phyloP scores from a whole-genome alignment of 2,888 invertebrate species.

The Coleophora deauratella region DNA sequence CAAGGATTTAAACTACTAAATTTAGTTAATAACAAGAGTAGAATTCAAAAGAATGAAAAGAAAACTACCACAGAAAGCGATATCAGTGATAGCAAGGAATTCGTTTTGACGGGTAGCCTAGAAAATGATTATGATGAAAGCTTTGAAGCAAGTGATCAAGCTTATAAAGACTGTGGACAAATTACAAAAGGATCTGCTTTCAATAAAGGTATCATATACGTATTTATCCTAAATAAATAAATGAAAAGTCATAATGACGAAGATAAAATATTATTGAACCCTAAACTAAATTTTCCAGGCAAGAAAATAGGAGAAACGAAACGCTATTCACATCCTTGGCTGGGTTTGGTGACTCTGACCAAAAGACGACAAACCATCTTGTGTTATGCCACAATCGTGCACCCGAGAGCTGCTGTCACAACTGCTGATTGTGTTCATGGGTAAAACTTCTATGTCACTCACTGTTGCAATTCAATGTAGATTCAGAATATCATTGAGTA shows the following conservation, averaged over 20 bases:
- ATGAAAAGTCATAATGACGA: too few species aligned
- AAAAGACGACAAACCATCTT: constrained; percentile 39
- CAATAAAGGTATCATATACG: constrained; percentile 11
- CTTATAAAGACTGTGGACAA: constrained; percentile 44
- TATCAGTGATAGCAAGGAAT: constrained; percentile 26
- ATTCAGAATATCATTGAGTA: too few species aligned
- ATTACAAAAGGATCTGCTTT: constrained; percentile 15
- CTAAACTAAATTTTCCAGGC: constrained; percentile 19
- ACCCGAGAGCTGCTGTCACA: constrained; percentile 51
- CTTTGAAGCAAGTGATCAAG: constrained; percentile 26
- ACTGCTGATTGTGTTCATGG: constrained; percentile 52
- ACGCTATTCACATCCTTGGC: constrained; percentile 50
- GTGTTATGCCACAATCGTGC: constrained; percentile 56
- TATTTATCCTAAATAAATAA: too few species aligned
- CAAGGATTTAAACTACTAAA: constrained; percentile 58
- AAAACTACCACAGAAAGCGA: constrained; percentile 31
- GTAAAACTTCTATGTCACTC: constrained; percentile 28
- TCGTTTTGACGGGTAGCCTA: constrained; percentile 22
- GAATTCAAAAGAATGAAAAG: constrained; percentile 22
- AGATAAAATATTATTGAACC: too few species aligned
- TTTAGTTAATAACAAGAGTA: constrained; percentile 38
- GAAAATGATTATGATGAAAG: constrained; percentile 27
- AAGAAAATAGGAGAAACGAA: constrained; percentile 31
- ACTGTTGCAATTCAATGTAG: not conserved
- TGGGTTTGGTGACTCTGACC: constrained; percentile 43